Evolutionary conservation across 1,140 invertebrate genomes (phyloP).

Genomic region (Andricus grossulariae): DNA sequence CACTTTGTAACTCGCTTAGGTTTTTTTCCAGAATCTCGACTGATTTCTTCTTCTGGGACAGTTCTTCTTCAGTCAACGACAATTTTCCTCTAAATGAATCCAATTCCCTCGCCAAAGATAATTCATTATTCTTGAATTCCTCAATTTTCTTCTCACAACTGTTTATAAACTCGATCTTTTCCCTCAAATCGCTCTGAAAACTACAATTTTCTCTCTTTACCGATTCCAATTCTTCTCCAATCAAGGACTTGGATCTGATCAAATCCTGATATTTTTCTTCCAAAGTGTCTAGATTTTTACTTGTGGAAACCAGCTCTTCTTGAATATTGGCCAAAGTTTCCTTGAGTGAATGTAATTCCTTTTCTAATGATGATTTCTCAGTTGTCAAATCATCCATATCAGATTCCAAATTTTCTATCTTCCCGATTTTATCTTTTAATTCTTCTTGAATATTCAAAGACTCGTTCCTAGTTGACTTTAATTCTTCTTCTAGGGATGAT

Average conservation of each 20-base stretch:
- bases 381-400: not conserved
- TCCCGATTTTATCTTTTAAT: not conserved
- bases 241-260: not conserved
- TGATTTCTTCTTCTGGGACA: not conserved
- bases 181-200: not conserved
- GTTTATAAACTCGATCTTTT: not conserved
- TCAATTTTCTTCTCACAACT: not conserved
- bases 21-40: not conserved
- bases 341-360: not conserved
- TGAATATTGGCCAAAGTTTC: not conserved
- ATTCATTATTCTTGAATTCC: not conserved
- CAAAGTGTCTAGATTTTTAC: not conserved
- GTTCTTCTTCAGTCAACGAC: not conserved
- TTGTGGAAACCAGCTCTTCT: not conserved
- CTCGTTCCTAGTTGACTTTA: not conserved
- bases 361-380: conserved; percentile 12
- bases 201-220: not conserved
- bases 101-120: not conserved
- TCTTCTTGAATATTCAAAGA: not conserved
- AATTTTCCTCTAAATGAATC: not conserved
- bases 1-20: not conserved
- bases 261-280: not conserved
- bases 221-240: not conserved
- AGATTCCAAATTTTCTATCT: not conserved
- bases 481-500: conserved; percentile 20